Base-by-base conservation (phyloP, 2,113 vertebrate species). In the Cyprinodon brontotheroides region DNA sequence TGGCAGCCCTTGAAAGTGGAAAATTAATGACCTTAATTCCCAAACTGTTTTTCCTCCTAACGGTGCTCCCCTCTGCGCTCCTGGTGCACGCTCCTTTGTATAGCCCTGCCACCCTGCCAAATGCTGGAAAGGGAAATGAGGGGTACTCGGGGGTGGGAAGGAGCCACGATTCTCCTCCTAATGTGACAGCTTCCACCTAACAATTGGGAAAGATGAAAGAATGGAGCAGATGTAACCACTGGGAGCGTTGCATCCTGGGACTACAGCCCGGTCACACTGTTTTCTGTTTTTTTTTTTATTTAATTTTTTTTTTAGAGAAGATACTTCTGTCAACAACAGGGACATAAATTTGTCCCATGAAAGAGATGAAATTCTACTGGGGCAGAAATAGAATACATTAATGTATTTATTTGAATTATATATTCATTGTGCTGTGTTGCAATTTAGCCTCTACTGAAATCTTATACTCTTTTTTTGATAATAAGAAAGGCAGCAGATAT, bases 1-100 rank as follows among this genome's bases (percentile, higher is more conserved):
- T 98, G 98, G 97, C 97, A 97, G 97, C 96, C 97, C 97, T 98
- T 98, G 97, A 97, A 99, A 98, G 97, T 96, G 96, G 96, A 97
- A 99, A 99, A 99, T 99, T 98, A 99, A 99, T 99, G 97, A 98
- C 98, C 97, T 99, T 99, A 98, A 98, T 99, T 99, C 97, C 96
- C 97, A 98, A 98, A 99, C 96, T 97, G 96, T 98, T 98, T 98
- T 40, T 96, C 95, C 95, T 95, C 96, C 95, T 95, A 96, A 97
- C 95, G 93, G 94, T 93, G 94, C 95, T 95, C 96, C 95, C 96
- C 94, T 96, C 95, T 95, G 94, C 76, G 94, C 95, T 96, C 95
- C 95, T 89, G 93, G 93, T 95, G 95, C 95, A 95, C 89, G 94
- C 95, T 94, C 94, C 93, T 95, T 96, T 96, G 96, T 96, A 95